Percentiles rank a stretch among this genome's conserved stretches.
These are phyloP conservation scores for Porites evermanni DNA, from an alignment of 92 coral and sea anemone species.

Conservation along the genomic window DNA sequence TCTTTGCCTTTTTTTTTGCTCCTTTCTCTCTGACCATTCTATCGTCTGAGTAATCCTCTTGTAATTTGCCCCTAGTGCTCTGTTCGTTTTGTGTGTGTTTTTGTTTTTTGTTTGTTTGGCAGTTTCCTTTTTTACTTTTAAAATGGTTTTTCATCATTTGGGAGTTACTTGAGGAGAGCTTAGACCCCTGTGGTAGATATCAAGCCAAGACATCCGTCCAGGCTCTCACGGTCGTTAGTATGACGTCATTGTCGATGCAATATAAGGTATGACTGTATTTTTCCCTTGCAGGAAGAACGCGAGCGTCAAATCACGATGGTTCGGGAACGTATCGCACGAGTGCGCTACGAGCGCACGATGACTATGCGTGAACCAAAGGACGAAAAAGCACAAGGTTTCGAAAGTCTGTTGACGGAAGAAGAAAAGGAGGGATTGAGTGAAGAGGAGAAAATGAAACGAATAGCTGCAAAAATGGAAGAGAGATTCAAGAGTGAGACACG, in stretches of 20 bases:
- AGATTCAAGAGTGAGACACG: slow-evolving; percentile 89
- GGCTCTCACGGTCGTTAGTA: no score
- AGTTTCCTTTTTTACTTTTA: background rate
- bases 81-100: background rate
- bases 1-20: slow-evolving; percentile 9
- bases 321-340: slow-evolving; percentile 97
- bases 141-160: no score
- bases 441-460: slow-evolving; percentile 94
- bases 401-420: slow-evolving; percentile 87
- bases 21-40: background rate
- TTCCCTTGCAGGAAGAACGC: slow-evolving; percentile 83
- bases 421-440: slow-evolving; percentile 85
- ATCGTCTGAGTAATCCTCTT: background rate
- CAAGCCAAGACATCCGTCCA: no score
- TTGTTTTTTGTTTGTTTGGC: background rate
- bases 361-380: slow-evolving; percentile 93
- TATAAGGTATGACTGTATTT: background rate
- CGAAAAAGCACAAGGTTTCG: slow-evolving; percentile 83
- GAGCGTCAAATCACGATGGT: slow-evolving; percentile 95
- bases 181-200: no score
- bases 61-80: no score
- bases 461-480: slow-evolving; percentile 99
- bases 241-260: no score
- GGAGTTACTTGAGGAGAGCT: no score
- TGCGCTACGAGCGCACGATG: slow-evolving; percentile 97